Evolutionary conservation across 2,113 vertebrate species (phyloP).

Genomic region (Helogale parvula): DNA sequence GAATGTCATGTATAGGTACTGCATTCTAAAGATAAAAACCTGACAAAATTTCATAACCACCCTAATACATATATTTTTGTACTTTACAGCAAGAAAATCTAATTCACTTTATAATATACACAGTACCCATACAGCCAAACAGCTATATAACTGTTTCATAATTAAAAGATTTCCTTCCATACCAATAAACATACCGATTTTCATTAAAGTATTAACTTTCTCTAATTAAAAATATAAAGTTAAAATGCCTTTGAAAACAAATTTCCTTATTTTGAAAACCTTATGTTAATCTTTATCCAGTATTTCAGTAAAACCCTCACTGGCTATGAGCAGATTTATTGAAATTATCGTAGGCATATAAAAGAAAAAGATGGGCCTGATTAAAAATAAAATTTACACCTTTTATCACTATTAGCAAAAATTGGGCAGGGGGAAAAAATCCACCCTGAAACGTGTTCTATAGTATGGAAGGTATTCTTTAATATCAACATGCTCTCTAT

Average conservation of each 20-base stretch:
- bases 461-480: constrained; percentile 86
- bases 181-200: constrained; percentile 67
- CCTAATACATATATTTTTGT: background rate
- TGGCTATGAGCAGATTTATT: constrained; percentile 5
- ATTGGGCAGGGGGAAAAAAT: background rate
- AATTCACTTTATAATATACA: constrained; percentile 54
- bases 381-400: constrained; percentile 31
- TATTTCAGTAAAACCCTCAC: background rate
- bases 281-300: constrained; percentile 46
- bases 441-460: constrained; percentile 51
- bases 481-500: constrained; percentile 77
- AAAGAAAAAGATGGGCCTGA: constrained; percentile 30
- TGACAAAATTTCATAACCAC: constrained; percentile 50
- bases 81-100: constrained; percentile 62
- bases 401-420: background rate
- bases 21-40: constrained; percentile 66
- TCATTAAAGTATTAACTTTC: constrained; percentile 17
- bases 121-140: constrained; percentile 70
- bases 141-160: constrained; percentile 61
- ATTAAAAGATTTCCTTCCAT: constrained; percentile 85
- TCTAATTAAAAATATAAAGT: constrained; percentile 47
- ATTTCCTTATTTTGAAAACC: constrained; percentile 53
- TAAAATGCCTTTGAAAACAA: constrained; percentile 51
- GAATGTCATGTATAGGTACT: constrained; percentile 82
- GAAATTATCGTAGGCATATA: constrained; percentile 8